Evolutionary conservation across 1,140 invertebrate species (phyloP).

Genomic region (Caenorhabditis brenneri): DNA sequence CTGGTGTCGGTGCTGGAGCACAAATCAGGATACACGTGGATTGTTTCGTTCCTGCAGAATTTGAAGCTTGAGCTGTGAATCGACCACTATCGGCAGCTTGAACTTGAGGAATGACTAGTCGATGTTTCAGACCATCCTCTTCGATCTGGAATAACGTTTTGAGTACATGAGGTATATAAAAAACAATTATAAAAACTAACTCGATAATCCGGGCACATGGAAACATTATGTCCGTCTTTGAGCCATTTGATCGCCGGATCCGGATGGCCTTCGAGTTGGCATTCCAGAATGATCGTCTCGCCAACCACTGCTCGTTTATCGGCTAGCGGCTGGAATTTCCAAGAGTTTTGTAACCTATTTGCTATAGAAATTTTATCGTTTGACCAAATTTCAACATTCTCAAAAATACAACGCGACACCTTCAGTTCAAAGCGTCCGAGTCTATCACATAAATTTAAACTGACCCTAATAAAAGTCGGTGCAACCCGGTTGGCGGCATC

Average conservation of each 20-base stretch:
- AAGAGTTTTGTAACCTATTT: too few relatives aligned
- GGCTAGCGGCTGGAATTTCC: conserved; percentile 64
- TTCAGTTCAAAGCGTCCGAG: too few relatives aligned
- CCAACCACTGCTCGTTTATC: conserved; percentile 69
- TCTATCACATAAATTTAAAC: too few relatives aligned
- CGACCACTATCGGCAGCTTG: conserved; percentile 67
- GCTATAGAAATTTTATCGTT: too few relatives aligned
- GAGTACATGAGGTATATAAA: not conserved
- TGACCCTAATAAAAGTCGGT: conserved; percentile 65
- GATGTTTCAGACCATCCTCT: conserved; percentile 62
- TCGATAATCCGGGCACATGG: conserved; percentile 68
- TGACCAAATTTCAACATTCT: not conserved
- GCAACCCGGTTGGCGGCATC: conserved; percentile 60
- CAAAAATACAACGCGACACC: too few relatives aligned
- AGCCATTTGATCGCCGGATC: conserved; percentile 63
- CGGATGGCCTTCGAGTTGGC: conserved; percentile 64
- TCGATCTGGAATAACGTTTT: conserved; percentile 56
- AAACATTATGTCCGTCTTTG: conserved; percentile 69
- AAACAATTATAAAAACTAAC: conserved; percentile 29
- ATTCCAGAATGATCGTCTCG: conserved; percentile 67
- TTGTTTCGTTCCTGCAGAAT: conserved; percentile 68
- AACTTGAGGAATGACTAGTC: conserved; percentile 59
- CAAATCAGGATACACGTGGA: conserved; percentile 71
- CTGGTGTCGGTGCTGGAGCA: conserved; percentile 68
- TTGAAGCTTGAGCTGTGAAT: conserved; percentile 70